Evolutionary conservation across 1,140 invertebrate species (phyloP), one percentile per base, ranked within the genome.

Genomic region (Notospermus geniculatus): DNA sequence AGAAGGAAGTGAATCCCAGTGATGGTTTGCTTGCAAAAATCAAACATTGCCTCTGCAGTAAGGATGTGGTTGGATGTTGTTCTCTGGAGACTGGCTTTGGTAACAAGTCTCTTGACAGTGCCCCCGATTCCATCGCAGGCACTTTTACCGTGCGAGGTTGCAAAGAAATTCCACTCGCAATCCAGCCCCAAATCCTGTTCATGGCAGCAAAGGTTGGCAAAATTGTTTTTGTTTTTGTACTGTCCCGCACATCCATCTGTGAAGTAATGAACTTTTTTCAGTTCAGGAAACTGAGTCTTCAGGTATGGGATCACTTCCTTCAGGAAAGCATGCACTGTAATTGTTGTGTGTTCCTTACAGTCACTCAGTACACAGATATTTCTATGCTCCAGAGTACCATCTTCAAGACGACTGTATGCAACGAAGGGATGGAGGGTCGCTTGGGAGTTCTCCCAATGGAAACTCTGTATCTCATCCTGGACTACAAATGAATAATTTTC

Each of bases 201-300:
- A 43, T 43, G 39, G n/a, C 11, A 43, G n/a, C 11, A n/a, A 43
- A 43, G 39, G 39, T 43, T 43, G 39, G 11, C n/a, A n/a, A 43
- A 43, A 43, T 43, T 43, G 39, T 43, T 43, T 43, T 43, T 43
- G 39, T 43, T 43, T 43, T 43, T 43, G n/a, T 13, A 43, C 39
- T 43, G 39, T 43, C 11, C 11, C 11, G 11, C 39, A 13, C 11
- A 11, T 13, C 39, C n/a, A n/a, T 43, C 39, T 43, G 39, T 13
- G 39, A n/a, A n/a, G 11, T n/a, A 43, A n/a, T 13, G 39, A 43
- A n/a, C n/a, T 43, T 11, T 43, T 43, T 11, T n/a, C 11, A n/a
- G 11, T 43, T 11, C 39, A 13, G 39, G n/a, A 13, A 43, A 43
- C 11, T 11, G 11, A 13, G 11, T 13, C 39, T 13, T 43, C n/a